Evolutionary conservation across 1,140 invertebrate species (phyloP), one percentile per base, ranked within the genome.

Genomic region (Bombus cullumanus): DNA sequence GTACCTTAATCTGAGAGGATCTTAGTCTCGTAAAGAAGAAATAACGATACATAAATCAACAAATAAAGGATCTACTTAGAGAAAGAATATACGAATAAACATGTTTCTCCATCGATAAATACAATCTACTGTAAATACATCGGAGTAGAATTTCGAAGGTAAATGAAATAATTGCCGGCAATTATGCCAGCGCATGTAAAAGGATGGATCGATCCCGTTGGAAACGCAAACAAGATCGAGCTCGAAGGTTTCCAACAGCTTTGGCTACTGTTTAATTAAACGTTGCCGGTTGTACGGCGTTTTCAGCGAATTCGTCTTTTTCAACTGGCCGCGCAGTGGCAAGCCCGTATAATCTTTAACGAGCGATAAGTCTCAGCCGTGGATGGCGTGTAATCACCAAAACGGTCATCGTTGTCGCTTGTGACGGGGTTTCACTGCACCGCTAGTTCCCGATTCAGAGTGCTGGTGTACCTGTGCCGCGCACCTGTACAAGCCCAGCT

Each of bases 371-470:
- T 81, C 71, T 62, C 34, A 43, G 31, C 76, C 62, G 25, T 79
- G 59, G 78, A 43, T 68, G 68, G 66, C 81, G 81, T 78, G 86
- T 81, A 78, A 88, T 86, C 83, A 39, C 84, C 79, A 88, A 88
- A 88, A 88, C 83, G 73, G 83, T 87, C 86, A 68, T 81, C 73
- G 83, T 68, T 81, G 83, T 57, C 76, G 83, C 76, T 66, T 78
- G 78, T 79, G 84, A 86, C 84, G 62, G 69, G 84, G 81, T 88
- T 90, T 91, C 86, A 80, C 77, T 87, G 77, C 75, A 81, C 76
- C 83, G 81, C 71, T 47, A 90, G 86, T 86, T 89, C 87, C 89
- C 87, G 90, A 90, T 91, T 90, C 84, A 90, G 87, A 90, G 85
- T 87, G 87, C 78, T 73, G 31, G 89, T 62, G 74, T 85, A 90